Percentiles rank a stretch among this genome's conserved stretches.
Conservation (phyloP, 2,888 invertebrate genomes). For the Aspidiotus rigidus region DNA sequence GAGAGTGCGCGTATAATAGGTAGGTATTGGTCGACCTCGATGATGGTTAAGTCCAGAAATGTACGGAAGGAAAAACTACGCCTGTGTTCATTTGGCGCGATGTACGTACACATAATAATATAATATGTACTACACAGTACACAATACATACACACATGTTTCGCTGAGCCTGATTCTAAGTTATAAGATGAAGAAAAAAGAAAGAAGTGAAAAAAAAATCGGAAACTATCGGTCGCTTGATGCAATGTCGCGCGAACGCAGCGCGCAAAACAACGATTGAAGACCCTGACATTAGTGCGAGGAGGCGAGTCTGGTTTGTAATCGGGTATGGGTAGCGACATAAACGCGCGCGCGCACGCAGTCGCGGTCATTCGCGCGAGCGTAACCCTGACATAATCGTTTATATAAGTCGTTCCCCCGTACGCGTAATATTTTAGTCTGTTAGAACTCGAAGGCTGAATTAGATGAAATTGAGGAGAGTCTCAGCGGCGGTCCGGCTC, state of each 20-base stretch:
- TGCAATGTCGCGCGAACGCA: constrained; percentile 23
- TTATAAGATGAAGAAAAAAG: not conserved
- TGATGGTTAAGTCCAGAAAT: constrained; percentile 23
- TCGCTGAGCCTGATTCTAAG: too few species aligned
- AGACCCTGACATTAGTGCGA: constrained; percentile 29
- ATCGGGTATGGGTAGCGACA: not conserved
- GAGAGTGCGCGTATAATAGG: not conserved
- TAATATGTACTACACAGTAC: too few species aligned
- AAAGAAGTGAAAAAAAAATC: constrained; percentile 17
- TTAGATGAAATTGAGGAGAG: too few species aligned
- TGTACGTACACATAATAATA: too few species aligned
- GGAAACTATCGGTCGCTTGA: constrained; percentile 20
- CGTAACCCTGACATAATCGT: constrained; percentile 34
- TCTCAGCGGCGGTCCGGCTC: constrained; percentile 15
- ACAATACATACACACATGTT: too few species aligned
- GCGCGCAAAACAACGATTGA: not conserved
- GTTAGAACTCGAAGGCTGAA: constrained; percentile 25
- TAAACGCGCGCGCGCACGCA: constrained; percentile 21
- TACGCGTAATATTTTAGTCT: constrained; percentile 26
- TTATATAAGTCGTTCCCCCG: constrained; percentile 32
- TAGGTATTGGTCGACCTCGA: constrained; percentile 24
- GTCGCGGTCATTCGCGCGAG: not conserved
- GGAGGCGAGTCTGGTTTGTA: constrained; percentile 20
- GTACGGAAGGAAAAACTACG: constrained; percentile 29
- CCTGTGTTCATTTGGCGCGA: too few species aligned